These are phyloP conservation scores for Pao palembangensis DNA, from an alignment of 2,113 vertebrate species.

Conservation along the genomic window DNA sequence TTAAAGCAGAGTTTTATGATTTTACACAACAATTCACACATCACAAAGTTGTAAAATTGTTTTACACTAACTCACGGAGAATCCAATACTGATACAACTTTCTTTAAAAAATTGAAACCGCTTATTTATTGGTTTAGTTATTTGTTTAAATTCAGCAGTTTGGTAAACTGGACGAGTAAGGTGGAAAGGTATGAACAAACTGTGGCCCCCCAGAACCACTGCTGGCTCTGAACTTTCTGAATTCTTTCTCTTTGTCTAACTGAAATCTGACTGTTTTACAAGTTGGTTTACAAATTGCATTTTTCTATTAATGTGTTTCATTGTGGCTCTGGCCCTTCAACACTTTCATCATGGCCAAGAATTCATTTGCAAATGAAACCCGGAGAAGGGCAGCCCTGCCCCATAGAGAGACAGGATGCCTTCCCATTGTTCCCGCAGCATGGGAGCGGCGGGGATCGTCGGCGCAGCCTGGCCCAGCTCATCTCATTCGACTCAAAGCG, in stretches of 20 bases:
- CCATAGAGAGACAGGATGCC: constrained; percentile 98
- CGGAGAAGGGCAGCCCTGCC: constrained; percentile 89
- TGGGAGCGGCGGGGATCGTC: constrained; percentile 92
- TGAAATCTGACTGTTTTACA: constrained; percentile 80
- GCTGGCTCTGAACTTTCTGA: constrained; percentile 62
- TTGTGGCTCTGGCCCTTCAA: constrained; percentile 85
- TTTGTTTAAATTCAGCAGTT: constrained; percentile 28
- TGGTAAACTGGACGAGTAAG: constrained; percentile 33
- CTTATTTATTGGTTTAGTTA: constrained; percentile 13
- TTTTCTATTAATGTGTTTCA: constrained; percentile 92
- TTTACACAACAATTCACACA: background rate
- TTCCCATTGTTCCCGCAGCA: constrained; percentile 98
- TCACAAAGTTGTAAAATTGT: constrained; percentile 6
- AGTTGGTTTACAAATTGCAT: constrained; percentile 96
- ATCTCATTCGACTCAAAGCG: constrained; percentile 90
- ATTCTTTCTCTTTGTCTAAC: constrained; percentile 66
- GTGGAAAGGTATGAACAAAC: constrained; percentile 42
- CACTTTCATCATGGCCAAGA: constrained; percentile 90
- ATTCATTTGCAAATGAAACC: constrained; percentile 99
- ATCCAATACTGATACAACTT: background rate
- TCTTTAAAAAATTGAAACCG: constrained; percentile 36
- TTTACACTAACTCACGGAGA: too few relatives aligned
- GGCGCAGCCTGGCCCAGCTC: constrained; percentile 93
- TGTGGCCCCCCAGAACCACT: constrained; percentile 48
- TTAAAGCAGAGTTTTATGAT: background rate